Conservation (phyloP, 2,888 invertebrate genomes). For the Antheraea assamensis region DNA sequence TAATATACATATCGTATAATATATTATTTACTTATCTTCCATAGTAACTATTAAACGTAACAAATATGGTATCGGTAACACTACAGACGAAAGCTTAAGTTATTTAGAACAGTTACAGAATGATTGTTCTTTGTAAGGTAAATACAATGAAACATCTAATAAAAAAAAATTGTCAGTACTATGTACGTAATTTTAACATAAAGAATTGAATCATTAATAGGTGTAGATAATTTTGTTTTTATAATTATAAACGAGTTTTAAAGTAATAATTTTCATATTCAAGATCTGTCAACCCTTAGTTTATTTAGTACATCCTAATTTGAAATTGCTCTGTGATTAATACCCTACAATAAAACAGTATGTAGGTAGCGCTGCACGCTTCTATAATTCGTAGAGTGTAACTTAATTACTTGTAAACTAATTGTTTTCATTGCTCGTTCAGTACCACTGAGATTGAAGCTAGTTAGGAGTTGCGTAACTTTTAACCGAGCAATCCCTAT, state of each 20-base stretch:
- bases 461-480: neutral
- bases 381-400: conserved; percentile 19
- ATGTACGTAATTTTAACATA: neutral
- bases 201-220: neutral
- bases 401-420: conserved; percentile 1
- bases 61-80: neutral
- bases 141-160: neutral
- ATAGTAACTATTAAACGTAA: neutral
- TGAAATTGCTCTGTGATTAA: neutral
- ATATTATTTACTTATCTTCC: neutral
- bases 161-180: neutral
- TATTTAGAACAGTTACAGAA: neutral
- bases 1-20: too few relatives aligned
- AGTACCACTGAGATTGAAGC: neutral
- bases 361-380: conserved; percentile 24
- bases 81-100: neutral
- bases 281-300: neutral
- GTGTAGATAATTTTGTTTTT: neutral
- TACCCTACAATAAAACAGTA: conserved; percentile 24
- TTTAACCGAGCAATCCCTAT: neutral
- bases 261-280: neutral
- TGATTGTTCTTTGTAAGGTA: neutral
- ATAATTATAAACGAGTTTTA: neutral
- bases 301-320: neutral
- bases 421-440: conserved; percentile 1